These are phyloP conservation scores for Sisyra nigra DNA, from an alignment of 2,888 invertebrate species.

Conservation along the genomic window DNA sequence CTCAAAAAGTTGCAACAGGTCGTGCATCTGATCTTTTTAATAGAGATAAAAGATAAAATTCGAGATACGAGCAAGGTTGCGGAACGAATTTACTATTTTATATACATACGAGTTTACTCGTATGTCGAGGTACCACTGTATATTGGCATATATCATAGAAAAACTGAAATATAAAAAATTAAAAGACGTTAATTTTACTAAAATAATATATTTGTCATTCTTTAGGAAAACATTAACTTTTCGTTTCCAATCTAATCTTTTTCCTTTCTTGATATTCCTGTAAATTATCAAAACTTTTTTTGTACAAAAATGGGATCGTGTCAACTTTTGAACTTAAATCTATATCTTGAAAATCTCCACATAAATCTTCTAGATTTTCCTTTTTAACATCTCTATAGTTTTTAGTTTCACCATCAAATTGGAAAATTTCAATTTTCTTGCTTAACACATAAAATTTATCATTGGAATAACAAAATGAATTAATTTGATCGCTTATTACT, in stretches of 20 bases:
- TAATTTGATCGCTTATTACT: constrained; percentile 15
- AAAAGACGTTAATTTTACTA: no score
- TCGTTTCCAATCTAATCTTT: constrained; percentile 45
- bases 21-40: no score
- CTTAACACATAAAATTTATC: constrained; percentile 17
- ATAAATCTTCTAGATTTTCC: constrained; percentile 15
- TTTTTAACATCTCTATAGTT: constrained; percentile 14
- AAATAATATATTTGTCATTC: no score
- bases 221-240: constrained; percentile 23
- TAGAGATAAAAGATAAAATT: no score
- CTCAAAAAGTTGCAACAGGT: no score
- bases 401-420: constrained; percentile 17
- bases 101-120: no score
- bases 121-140: no score
- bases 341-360: constrained; percentile 10
- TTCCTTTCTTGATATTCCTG: constrained; percentile 66
- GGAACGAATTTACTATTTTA: no score
- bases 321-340: constrained; percentile 16
- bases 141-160: no score
- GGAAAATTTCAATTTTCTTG: constrained; percentile 16
- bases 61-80: no score
- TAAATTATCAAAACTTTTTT: constrained; percentile 65
- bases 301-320: constrained; percentile 45
- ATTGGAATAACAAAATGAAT: constrained; percentile 1
- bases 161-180: no score